Evolutionary conservation across 1,140 invertebrate species (phyloP), one percentile per base, ranked within the genome.

Genomic region (Bombus polaris): DNA sequence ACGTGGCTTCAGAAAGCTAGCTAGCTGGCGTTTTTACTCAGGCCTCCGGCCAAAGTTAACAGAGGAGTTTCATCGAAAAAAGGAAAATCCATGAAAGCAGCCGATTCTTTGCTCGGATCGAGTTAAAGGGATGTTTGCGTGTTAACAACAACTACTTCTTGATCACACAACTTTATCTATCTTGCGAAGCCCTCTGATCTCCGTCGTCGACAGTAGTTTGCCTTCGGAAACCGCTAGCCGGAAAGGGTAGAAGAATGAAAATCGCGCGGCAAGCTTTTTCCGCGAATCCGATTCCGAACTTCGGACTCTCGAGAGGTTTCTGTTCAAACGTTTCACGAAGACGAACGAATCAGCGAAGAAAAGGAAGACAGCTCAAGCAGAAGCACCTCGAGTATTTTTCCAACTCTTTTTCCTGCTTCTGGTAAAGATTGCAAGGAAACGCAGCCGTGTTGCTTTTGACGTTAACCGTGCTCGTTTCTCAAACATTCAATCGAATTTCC

Each of bases 131-230:
- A 35, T 72, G 53, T 62, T 72, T n/a, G 70, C 53, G 70, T 35
- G 53, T n/a, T 74, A 57, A 44, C 42, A 82, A 59, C 80, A 82
- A 47, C 53, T 15, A 28, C 12, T 32, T 42, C 57, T 66, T 35
- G 57, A 75, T 75, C 65, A 47, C 71, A 44, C 57, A 47, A 82
- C 57, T 82, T 82, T 8, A 65, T 32, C n/a, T 35, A 66, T 47
- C 70, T 32, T 15, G 6, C 8, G 6, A 9, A 8, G 53, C 39
- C 39, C 71, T 82, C 57, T 65, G 71, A 57, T 62, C 57, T 75
- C 59, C 37, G 42, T 47, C n/a, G 42, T 9, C 57, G 57, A 65
- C 25, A 9, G 32, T 28, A 28, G 44, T 28, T 32, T 15, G 81
- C 1, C 28, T 47, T 18, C 18, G 18, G 32, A 25, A 42, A 44